Percentiles rank a stretch among this genome's conserved stretches.
Conservation (phyloP, 2,888 invertebrate species). For the Calephelis perditalis region DNA sequence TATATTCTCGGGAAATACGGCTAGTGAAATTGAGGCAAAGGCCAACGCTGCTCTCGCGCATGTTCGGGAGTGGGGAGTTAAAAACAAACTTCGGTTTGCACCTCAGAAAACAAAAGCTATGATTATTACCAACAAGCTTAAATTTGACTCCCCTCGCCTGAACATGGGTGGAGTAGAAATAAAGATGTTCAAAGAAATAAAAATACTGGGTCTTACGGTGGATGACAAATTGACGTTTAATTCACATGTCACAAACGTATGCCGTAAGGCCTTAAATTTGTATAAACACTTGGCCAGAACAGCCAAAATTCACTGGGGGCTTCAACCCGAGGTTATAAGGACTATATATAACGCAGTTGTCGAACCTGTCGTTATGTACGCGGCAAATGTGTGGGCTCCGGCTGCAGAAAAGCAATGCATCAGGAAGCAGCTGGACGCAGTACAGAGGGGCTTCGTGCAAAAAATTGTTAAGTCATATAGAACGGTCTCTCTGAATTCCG, state of each 20-base stretch:
- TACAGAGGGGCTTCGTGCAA: no score
- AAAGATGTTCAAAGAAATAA: background rate
- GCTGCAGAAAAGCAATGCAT: no score
- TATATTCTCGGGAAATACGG: slow-evolving; percentile 17
- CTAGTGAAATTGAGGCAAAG: background rate
- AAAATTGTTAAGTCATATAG: no score
- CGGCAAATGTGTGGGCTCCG: background rate
- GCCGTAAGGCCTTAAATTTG: slow-evolving; percentile 19
- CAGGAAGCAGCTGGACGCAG: no score
- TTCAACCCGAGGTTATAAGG: slow-evolving; percentile 16
- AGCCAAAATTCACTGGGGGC: slow-evolving; percentile 19
- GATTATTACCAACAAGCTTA: background rate
- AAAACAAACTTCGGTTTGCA: background rate
- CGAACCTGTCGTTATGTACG: slow-evolving; percentile 19
- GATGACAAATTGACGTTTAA: no score
- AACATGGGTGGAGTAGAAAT: background rate
- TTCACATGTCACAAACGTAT: background rate
- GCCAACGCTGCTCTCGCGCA: background rate
- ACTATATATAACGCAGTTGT: no score
- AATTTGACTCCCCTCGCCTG: background rate
- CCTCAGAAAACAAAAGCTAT: background rate
- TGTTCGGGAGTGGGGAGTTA: slow-evolving; percentile 5
- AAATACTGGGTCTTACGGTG: background rate
- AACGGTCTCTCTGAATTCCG: no score
- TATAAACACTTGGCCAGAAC: slow-evolving; percentile 21